These are phyloP conservation scores for Spinus pinus DNA, from an alignment of 2,797 vertebrate species.

Conservation along the genomic window DNA sequence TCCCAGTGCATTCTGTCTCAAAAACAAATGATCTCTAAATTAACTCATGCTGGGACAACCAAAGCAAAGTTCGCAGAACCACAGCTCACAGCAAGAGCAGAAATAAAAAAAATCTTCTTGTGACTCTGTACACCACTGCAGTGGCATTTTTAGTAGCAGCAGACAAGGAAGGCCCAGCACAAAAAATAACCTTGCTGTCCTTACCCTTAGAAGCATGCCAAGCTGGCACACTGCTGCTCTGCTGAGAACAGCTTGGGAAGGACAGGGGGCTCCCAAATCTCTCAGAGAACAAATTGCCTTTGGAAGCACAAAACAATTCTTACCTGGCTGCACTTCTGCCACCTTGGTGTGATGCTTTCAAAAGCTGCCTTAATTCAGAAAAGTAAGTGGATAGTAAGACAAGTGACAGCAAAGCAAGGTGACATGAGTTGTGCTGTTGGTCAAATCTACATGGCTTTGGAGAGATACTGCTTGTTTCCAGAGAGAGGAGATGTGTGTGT, in stretches of 20 bases:
- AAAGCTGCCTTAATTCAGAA: neutral
- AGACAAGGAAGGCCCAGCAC: neutral
- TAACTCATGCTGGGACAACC: neutral
- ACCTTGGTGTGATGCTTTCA: neutral
- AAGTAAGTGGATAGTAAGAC: neutral
- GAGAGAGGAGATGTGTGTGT: neutral
- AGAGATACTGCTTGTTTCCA: neutral
- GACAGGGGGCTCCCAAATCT: rapidly evolving
- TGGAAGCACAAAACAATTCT: neutral
- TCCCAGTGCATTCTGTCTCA: neutral
- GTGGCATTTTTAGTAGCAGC: neutral
- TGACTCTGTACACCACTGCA: neutral
- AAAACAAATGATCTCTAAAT: neutral
- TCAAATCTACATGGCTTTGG: neutral
- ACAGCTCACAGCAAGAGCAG: neutral
- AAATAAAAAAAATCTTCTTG: neutral
- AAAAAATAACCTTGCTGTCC: neutral
- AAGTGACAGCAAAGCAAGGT: neutral
- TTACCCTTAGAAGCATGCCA: neutral
- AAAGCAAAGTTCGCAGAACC: neutral
- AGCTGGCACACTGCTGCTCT: neutral
- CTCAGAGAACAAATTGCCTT: neutral
- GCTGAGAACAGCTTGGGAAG: neutral
- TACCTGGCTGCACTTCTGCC: neutral
- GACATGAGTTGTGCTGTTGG: neutral